Base-by-base conservation (phyloP, 2,888 invertebrate species). In the Axea sp. region DNA sequence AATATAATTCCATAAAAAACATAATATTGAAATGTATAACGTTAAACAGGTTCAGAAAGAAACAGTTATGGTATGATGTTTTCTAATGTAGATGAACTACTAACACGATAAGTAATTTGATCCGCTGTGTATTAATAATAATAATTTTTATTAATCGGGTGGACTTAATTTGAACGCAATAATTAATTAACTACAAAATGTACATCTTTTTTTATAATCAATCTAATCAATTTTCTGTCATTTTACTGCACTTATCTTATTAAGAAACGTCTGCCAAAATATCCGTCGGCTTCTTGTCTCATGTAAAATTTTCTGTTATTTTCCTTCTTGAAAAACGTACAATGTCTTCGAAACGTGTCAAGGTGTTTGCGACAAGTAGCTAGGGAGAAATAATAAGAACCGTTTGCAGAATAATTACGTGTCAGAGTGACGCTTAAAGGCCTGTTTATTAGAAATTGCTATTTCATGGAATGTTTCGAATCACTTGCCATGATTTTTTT, bases 401-500 rank as follows among this genome's bases (percentile, higher is more conserved):
- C 60, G 41, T 57, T 45, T 22, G 69, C 39, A 60, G 60, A 60
- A 60, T 69, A 69, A 69, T 60, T 69, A 60, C 69, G 45, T 45
- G 60, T 60, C 69, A 69, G 30, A 12, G 31, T 53, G 45, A 47
- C 69, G 59, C 51, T 49, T 17, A 41, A 57, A 57, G 41, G 49
- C 51, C 45, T 60, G 60, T 69, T 69, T 69, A 60, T 69, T 51
- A 60, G 69, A 53, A 45, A 43, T 62, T 30, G 41, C 41, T 31
- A 51, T 51, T 17, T 17, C 26, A 11, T 33, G 31, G 7, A 45
- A 59, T 9, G 28, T 47, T 60, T 51, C 49, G 31, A 62, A 62
- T 62, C 62, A 41, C 39, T 49, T 62, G 62, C 39, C 37, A 28
- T 39, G 31, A 49, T 31, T 49, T 62, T 47, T 49, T 62, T 22